Base-by-base conservation (phyloP, 2,888 invertebrate species). In the Drosophila hawaiiensis region DNA sequence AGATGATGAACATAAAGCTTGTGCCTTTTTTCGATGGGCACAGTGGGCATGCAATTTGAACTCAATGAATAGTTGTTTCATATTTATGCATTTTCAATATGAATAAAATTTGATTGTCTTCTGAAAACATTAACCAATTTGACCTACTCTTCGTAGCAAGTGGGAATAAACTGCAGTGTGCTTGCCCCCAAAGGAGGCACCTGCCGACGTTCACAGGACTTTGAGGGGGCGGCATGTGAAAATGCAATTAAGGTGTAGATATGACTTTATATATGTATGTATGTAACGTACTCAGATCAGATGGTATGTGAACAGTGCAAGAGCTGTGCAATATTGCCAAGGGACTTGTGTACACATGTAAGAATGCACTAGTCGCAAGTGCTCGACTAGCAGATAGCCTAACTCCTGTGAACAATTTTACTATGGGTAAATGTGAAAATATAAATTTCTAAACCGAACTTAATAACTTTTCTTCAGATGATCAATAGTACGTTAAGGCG, bases 231-330 rank as follows among this genome's bases (percentile, higher is more conserved):
- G 55, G 65, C 76, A 85, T 87, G 90, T 89, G 85, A 89, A 86
- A 89, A 84, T 78, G 88, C 91, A 86, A 86, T 86, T 86, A 86
- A 86, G 82, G 87, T 84, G 90, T 77, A 79, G 78, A 81, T 74
- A 68, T 68, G 62, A 47, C 31, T 64, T 49, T 61, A 49, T 52
- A 43, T 52, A 59, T 53, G 41, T 35, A 37, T 55, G 60, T 43
- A 10, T 49, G 56, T 37, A 22, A 33, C 33, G 49, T 50, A 61
- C 49, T 28, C 64, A 49, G 73, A 78, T 72, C 73, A 50, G 43
- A 68, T 62, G 58, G 49, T 31, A 52, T 59, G 61, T 47, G 53
- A 67, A 43, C 62, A 54, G 63, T 60, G 61, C 58, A 63, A 59
- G 58, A 69, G 68, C 72, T 41, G 53, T 59, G 39, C 54, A 28